Evolutionary conservation across 2,797 vertebrate genomes (phyloP).

Genomic region (Halcyon badia): DNA sequence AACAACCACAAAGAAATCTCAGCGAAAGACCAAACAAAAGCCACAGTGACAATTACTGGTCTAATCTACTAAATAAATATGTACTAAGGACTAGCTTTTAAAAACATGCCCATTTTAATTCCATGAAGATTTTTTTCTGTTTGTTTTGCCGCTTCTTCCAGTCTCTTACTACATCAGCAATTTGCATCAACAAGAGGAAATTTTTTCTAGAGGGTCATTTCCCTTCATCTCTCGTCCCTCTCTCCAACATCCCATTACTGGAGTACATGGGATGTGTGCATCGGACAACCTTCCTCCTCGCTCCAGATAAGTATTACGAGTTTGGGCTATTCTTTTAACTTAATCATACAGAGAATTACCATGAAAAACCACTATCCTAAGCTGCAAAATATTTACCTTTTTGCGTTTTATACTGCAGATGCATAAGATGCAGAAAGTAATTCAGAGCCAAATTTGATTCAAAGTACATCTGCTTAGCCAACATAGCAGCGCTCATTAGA

Average conservation of each 20-base stretch:
- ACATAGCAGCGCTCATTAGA: background rate
- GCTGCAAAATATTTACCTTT: background rate
- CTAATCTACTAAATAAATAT: background rate
- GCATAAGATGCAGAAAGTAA: background rate
- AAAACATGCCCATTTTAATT: background rate
- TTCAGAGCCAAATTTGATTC: background rate
- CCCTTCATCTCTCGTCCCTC: background rate
- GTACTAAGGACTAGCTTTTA: background rate
- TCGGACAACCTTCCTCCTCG: background rate
- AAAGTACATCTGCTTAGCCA: background rate
- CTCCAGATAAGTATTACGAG: accelerated
- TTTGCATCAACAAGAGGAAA: background rate
- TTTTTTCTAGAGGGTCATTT: background rate
- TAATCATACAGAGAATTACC: no score
- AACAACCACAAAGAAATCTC: background rate
- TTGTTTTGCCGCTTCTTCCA: background rate
- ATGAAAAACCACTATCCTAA: background rate
- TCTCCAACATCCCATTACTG: background rate
- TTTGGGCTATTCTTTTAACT: background rate
- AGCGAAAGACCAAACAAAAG: background rate
- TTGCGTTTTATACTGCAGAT: background rate
- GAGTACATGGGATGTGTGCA: background rate
- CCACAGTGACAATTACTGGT: background rate
- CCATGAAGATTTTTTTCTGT: background rate
- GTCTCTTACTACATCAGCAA: background rate